These are phyloP conservation scores for Amblyjoppa fuscipennis DNA, from an alignment of 2,888 invertebrate genomes.

Conservation along the genomic window DNA sequence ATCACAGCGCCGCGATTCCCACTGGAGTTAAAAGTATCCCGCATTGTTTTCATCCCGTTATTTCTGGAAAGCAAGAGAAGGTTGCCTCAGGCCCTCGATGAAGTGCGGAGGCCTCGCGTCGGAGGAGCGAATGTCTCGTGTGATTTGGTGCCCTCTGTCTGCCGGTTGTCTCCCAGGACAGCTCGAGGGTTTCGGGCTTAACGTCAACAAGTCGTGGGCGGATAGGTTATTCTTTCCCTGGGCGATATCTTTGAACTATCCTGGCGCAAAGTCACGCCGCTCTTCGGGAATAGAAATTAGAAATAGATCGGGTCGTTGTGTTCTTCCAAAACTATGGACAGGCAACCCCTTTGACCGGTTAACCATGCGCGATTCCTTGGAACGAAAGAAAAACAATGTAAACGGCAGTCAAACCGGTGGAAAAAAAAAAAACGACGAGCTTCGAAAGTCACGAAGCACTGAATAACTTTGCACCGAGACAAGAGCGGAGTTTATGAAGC, in stretches of 20 bases:
- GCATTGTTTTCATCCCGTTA: constrained; percentile 71
- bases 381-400: constrained; percentile 57
- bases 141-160: constrained; percentile 30
- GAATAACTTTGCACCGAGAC: constrained; percentile 33
- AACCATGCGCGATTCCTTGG: constrained; percentile 25
- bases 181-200: constrained; percentile 8
- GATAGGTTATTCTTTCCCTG: constrained; percentile 29
- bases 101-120: not conserved
- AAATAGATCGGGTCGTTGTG: constrained; percentile 58
- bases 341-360: constrained; percentile 31
- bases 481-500: constrained; percentile 7
- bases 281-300: constrained; percentile 33
- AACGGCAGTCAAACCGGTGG: constrained; percentile 12
- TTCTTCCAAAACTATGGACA: not conserved
- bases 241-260: constrained; percentile 38
- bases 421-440: constrained; percentile 38
- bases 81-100: constrained; percentile 9
- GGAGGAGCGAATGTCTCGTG: constrained; percentile 1
- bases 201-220: constrained; percentile 36
- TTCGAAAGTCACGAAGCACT: constrained; percentile 49
- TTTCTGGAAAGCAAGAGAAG: constrained; percentile 18
- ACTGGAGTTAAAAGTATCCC: constrained; percentile 22
- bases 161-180: not conserved
- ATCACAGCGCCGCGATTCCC: not conserved
- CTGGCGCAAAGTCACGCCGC: constrained; percentile 50